Base-by-base conservation (phyloP, 2,888 invertebrate species). In the Cantharis nigra region DNA sequence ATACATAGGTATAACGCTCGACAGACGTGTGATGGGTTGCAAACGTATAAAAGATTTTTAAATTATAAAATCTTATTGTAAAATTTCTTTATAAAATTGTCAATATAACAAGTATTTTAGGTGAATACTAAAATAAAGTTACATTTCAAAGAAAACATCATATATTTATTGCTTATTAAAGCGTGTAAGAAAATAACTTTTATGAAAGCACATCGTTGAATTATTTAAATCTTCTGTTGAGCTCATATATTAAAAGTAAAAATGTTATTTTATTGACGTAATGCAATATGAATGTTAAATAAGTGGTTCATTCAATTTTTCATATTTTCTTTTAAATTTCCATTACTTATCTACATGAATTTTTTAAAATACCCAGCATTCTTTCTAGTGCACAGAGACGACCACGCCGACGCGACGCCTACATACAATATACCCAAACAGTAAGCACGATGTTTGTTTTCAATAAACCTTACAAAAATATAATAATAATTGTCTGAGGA, bases 1-100 rank as follows among this genome's bases (percentile, higher is more conserved):
- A 78, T 72, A 70, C 71, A 70, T 63, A 70, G 70, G 49, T 63
- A 70, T 75, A 26, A 23, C 63, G 78, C 75, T 70, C 75, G 77
- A 74, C 72, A 72, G 75, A 72, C 75, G 72, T 23, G 71, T 75
- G 75, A 75, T 63, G 75, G 71, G 28, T 72, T 30, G 16, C 62
- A 71, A 49, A 33, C 13, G 62, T 65, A 72, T 75, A 71, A 71
- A 67, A 67, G 71, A 75, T 75, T 75, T 72, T 75, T 62, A 75
- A 78, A 72, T 75, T 69, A 70, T 72, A 74, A 69, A 77, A 30
- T 16, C 64, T 49, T 74, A 74, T 74, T 74, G 18, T 70, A 63
- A 63, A 63, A 63, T 70, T 20, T 16, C 73, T 49, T n/a, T 67
- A 67, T 67, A 33, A 72, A 67, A 28, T 5, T 72, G 72, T 65